These are phyloP conservation scores for Coremacera marginata DNA, from an alignment of 2,888 invertebrate genomes.

Conservation along the genomic window DNA sequence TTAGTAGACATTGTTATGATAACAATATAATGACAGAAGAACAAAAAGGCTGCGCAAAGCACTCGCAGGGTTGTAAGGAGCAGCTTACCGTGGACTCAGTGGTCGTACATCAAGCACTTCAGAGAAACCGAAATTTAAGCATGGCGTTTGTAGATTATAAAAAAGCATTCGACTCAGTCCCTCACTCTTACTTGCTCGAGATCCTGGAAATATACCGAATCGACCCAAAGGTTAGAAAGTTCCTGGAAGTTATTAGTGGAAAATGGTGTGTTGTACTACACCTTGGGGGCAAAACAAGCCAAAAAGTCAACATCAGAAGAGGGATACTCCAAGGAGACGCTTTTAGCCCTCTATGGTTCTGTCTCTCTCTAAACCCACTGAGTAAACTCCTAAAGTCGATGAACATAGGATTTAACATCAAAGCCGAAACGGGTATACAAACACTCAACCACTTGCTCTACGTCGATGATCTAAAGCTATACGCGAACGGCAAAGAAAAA, in stretches of 20 bases:
- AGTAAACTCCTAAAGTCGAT: slow-evolving; percentile 4
- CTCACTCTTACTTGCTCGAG: slow-evolving; percentile 5
- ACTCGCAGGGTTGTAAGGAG: not conserved
- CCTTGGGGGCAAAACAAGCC: not conserved
- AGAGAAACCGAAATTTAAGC: not conserved
- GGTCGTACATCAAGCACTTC: not conserved
- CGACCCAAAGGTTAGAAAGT: not conserved
- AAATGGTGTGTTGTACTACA: not conserved
- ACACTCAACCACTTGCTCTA: slow-evolving; percentile 9
- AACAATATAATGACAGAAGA: not conserved
- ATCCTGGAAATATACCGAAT: slow-evolving; percentile 6
- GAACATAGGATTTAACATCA: slow-evolving; percentile 7
- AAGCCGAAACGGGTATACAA: not conserved
- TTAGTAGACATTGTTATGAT: not conserved
- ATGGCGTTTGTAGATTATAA: slow-evolving; percentile 23
- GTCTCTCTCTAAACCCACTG: slow-evolving; percentile 6
- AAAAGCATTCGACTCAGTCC: slow-evolving; percentile 20
- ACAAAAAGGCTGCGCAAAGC: not conserved
- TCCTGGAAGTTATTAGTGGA: not conserved
- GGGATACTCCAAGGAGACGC: slow-evolving; percentile 26
- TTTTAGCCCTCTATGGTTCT: slow-evolving; percentile 20
- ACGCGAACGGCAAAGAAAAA: not conserved
- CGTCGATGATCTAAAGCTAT: slow-evolving; percentile 18
- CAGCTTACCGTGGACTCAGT: slow-evolving; percentile 3
- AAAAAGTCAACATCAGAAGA: not conserved